Base-by-base conservation (phyloP, 2,888 invertebrate species). In the Zele albiditarsus region DNA sequence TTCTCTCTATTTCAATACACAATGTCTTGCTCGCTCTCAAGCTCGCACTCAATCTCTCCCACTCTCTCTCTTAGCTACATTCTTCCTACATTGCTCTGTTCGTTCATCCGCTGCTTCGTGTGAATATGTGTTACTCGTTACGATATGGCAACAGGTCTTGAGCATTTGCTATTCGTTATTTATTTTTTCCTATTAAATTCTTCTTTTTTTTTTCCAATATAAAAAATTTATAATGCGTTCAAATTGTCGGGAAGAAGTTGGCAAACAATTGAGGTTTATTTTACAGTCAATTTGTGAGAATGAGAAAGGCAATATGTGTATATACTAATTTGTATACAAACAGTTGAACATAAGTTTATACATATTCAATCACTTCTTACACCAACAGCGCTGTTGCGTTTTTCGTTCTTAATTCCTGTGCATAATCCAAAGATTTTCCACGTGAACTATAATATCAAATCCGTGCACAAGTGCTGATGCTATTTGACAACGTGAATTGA, bases 1-100 rank as follows among this genome's bases (percentile, higher is more conserved):
- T 38, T 53, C 53, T n/a, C 53, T 53, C 53, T 53, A 23, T 38
- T 10, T 63, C 65, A 63, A 33, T 25, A 25, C 28, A 63, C 14
- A 63, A 8, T 38, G 12, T 38, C n/a, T n/a, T 38, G 8, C 12
- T 38, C 38, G 38, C 38, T 38, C 38, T 38, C 38, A 12, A 2
- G 12, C 8, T 0, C 38, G 8, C 38, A 8, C 12, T 12, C 38
- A 12, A 38, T 38, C 12, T 12, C 38, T n/a, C 46, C n/a, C 46
- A 16, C 46, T 16, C 4, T 46, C 38, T 12, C 8, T 38, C 38
- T 12, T 38, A n/a, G 38, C 38, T 38, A 38, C 10, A 38, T 12
- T 8, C 12, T 38, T 8, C 38, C 38, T 12, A 8, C 12, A 12
- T 38, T 38, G 5, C 38, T 12, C 38, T 12, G 38, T 38, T 38